Percentiles rank a stretch among this genome's conserved stretches.
These are phyloP conservation scores for Micropoecilia bifurca DNA, from an alignment of 2,797 vertebrate genomes.

Conservation along the genomic window DNA sequence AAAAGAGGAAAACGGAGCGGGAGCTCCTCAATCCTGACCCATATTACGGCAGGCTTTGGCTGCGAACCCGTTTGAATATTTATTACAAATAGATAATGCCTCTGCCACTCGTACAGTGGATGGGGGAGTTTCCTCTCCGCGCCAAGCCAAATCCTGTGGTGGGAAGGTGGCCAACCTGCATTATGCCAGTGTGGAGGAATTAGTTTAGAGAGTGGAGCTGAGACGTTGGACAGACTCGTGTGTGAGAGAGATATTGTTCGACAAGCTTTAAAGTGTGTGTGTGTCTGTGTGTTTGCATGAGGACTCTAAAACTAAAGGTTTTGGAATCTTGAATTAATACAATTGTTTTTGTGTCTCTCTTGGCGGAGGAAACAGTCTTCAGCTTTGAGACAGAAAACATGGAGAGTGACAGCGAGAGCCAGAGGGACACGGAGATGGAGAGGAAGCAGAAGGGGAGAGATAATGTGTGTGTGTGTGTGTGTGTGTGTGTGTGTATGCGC, in stretches of 20 bases:
- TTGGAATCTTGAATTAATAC: slow-evolving; percentile 76
- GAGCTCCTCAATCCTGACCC: slow-evolving; percentile 82
- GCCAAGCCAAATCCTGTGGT: slow-evolving; percentile 81
- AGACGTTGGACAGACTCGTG: slow-evolving; percentile 74
- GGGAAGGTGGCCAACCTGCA: slow-evolving; percentile 84
- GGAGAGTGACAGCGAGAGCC: slow-evolving; percentile 68
- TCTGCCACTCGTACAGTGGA: slow-evolving; percentile 72
- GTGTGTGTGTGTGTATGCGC: slow-evolving; percentile 43
- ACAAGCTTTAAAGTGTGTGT: slow-evolving; percentile 70
- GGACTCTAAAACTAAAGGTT: slow-evolving; percentile 64
- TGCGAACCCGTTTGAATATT: slow-evolving; percentile 77
- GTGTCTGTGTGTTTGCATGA: slow-evolving; percentile 24
- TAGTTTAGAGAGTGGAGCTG: slow-evolving; percentile 81
- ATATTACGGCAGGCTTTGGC: slow-evolving; percentile 78
- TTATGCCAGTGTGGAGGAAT: slow-evolving; percentile 82
- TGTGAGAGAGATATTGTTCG: slow-evolving; percentile 67
- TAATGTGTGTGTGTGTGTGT: slow-evolving; percentile 39
- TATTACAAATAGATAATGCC: slow-evolving; percentile 84
- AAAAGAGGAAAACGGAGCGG: slow-evolving; percentile 58
- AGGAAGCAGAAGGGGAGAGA: slow-evolving; percentile 47
- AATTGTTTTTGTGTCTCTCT: slow-evolving; percentile 79
- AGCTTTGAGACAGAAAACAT: slow-evolving; percentile 67
- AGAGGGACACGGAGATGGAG: slow-evolving; percentile 56
- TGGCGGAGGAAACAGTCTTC: slow-evolving; percentile 75
- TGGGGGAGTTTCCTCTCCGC: slow-evolving; percentile 68